Evolutionary conservation across 2,113 vertebrate genomes (phyloP), one percentile per base, ranked within the genome.

Genomic region (Saguinus imperator): DNA sequence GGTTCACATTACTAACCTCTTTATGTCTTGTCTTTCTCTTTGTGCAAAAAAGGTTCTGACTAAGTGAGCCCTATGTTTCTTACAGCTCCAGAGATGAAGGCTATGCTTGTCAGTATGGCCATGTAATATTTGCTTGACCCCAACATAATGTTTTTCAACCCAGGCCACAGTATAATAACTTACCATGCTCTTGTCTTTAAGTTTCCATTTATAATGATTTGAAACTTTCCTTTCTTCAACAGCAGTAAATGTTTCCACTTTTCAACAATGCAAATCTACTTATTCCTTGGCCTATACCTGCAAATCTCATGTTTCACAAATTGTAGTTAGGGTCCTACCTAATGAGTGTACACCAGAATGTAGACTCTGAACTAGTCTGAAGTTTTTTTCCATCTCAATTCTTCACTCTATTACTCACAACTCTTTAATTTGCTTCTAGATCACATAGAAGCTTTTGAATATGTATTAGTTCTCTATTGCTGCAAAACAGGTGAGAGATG

Each of bases 1-100:
- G 52, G 81, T 89, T 94, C 66, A 52, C 6, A 0, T 89, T 91
- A 79, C 92, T 97, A 86, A 95, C 61, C 94, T 95, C 75, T 90
- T 87, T 94, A 87, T 87, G 84, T 88, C 96, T 95, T 89, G n/a
- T 94, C 58, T 92, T 94, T 97, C 76, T 95, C 76, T 95, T 50
- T 72, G 16, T 82, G 43, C 66, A 68, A 14, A 94, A 95, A 93
- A 35, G 87, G 37, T 37, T 68, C 93, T 97, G 73, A 94, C 64
- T 77, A 91, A 89, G 43, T 75, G 76, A 84, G 9, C 40, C 64
- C 61, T 87, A 3, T 12, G 52, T 52, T 94, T 94, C 95, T 77
- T 43, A 25, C 6, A 57, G n/a, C 84, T 92, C 37, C 61, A 79
- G 52, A 61, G 40, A 45, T 40, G 90, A 85, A 97, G 58, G 35